Evolutionary conservation across 2,888 invertebrate genomes (phyloP), one percentile per base, ranked within the genome.

Genomic region (Stramonita haemastoma): DNA sequence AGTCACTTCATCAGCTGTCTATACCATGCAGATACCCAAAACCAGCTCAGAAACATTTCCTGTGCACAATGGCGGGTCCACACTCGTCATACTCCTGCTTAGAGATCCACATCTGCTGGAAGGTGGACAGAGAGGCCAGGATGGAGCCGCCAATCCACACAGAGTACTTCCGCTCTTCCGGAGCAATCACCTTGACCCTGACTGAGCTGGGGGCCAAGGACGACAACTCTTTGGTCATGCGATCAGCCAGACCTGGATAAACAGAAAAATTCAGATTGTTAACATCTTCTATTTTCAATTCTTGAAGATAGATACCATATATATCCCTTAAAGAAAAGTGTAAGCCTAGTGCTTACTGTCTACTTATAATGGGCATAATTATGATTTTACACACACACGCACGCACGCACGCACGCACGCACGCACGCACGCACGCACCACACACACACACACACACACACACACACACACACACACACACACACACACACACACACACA

Each of bases 181-280:
- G 93, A 86, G 94, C 88, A 32, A 88, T 88, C 90, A 95, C 94
- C 92, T 95, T 95, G 95, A 97, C 97, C 96, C 97, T 97, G 97
- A 97, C 97, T 90, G 97, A 97, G 93, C 96, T 95, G 86, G 97
- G 97, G 81, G 97, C 97, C 93, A 98, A 97, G 90, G 98, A 97
- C 91, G 98, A 98, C 97, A 98, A 98, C 97, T 99, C 99, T 97
- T 98, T 99, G 97, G 99, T 98, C 98, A 99, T 98, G 94, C 99
- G 97, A 97, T 99, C 99, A 94, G 98, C 98, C 96, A 99, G 15
- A 32, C 86, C 86, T 66, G 17, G 29, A n/a, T 26, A 66, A n/a
- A n/a, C n/a, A n/a, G n/a, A 19, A 66, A 22, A 15, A 32, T 77
- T 19, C 19, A 60, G 19, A 60, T 19, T 60, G 66, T 60, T 60